Evolutionary conservation across 2,797 vertebrate species (phyloP).

Genomic region (Tokudaia tokunoshimensis): DNA sequence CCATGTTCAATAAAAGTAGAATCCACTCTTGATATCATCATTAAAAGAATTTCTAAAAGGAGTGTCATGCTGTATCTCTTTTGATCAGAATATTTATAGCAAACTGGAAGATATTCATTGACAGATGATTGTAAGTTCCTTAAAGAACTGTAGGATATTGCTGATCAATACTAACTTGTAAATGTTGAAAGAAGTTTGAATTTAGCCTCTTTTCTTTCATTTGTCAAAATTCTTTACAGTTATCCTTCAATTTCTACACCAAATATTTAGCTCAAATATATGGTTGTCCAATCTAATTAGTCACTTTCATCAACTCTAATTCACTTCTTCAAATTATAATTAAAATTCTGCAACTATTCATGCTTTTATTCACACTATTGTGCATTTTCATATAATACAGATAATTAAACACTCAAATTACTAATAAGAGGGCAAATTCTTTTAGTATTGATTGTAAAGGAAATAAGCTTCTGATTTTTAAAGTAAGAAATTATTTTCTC

Average conservation of each 20-base stretch:
- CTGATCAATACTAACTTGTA: background rate
- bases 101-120: background rate
- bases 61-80: background rate
- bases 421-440: background rate
- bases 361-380: background rate
- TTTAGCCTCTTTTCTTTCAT: background rate
- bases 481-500: background rate
- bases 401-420: background rate
- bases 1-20: background rate
- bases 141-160: no score
- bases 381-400: background rate
- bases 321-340: background rate
- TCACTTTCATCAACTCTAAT: slow-evolving; percentile 3
- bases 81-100: background rate
- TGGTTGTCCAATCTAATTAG: background rate
- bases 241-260: background rate
- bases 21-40: background rate
- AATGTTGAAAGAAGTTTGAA: background rate
- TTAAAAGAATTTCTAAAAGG: background rate
- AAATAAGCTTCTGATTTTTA: background rate
- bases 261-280: background rate
- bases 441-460: background rate
- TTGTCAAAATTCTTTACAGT: background rate
- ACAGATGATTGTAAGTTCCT: background rate
- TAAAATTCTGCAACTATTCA: background rate